Conservation (phyloP, 1,140 invertebrate genomes). For the Bombus superbus region DNA sequence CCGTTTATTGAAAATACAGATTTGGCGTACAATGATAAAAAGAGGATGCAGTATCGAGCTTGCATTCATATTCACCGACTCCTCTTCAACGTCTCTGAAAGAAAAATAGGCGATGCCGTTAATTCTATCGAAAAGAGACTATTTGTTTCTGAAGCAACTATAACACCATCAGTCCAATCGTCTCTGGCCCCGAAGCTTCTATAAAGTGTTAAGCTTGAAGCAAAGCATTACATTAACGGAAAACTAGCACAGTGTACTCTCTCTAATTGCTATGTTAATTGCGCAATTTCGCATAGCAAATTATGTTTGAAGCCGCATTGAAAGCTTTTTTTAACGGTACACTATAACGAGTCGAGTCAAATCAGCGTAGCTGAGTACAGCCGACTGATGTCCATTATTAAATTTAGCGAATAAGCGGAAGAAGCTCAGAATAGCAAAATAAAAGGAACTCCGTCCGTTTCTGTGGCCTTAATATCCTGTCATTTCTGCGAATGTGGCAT, state of each 20-base stretch:
- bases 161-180: slow-evolving; percentile 24
- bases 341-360: slow-evolving; percentile 31
- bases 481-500: slow-evolving; percentile 86
- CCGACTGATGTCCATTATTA: slow-evolving; percentile 34
- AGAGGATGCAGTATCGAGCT: slow-evolving; percentile 50
- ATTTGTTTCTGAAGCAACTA: slow-evolving; percentile 38
- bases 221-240: slow-evolving; percentile 59
- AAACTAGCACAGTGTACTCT: slow-evolving; percentile 20
- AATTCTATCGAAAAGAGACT: slow-evolving; percentile 46
- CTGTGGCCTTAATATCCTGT: slow-evolving; percentile 79
- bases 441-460: slow-evolving; percentile 54
- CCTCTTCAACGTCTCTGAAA: slow-evolving; percentile 70
- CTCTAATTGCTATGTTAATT: slow-evolving; percentile 37
- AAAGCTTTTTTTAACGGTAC: slow-evolving; percentile 25
- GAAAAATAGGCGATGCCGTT: slow-evolving; percentile 60
- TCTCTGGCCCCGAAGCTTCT: slow-evolving; percentile 45
- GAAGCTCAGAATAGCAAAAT: slow-evolving; percentile 74
- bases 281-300: slow-evolving; percentile 28
- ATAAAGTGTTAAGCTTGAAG: slow-evolving; percentile 62
- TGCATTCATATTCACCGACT: slow-evolving; percentile 35
- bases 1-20: slow-evolving; percentile 77
- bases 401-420: slow-evolving; percentile 71
- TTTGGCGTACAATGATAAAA: slow-evolving; percentile 69
- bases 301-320: slow-evolving; percentile 37
- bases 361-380: slow-evolving; percentile 25